These are phyloP conservation scores for Laticauda colubrina DNA, from an alignment of 2,113 vertebrate genomes.

Conservation along the genomic window DNA sequence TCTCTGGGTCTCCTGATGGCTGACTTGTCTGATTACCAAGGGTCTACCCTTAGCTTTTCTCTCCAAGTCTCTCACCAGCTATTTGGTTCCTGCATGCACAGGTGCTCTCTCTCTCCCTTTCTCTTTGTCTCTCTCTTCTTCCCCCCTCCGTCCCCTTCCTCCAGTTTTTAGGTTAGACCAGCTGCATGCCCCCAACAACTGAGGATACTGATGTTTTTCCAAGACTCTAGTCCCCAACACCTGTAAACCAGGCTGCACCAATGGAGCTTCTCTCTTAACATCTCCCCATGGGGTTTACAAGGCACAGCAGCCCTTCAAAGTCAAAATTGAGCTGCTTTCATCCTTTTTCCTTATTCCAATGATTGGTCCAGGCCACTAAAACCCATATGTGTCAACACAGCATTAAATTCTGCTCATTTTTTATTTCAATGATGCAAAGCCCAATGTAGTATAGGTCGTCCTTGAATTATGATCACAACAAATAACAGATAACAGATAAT, in stretches of 20 bases:
- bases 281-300: background rate
- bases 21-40: no score
- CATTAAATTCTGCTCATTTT: background rate
- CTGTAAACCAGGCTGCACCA: background rate
- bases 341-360: background rate
- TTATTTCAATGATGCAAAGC: background rate
- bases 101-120: background rate
- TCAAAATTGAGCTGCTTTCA: background rate
- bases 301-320: background rate
- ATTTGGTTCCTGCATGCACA: background rate
- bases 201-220: background rate
- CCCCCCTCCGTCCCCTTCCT: no score
- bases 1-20: no score
- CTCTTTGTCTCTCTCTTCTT: background rate
- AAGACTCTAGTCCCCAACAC: background rate
- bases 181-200: background rate
- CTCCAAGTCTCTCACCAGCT: background rate
- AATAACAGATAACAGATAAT: no score
- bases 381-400: background rate
- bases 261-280: background rate
- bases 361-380: background rate
- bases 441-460: no score
- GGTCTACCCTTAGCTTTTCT: background rate
- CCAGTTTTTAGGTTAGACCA: background rate
- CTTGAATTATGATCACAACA: no score